A percentile compares a stretch with the other conserved stretches of the same genome.
phyloP scores from a whole-genome alignment of 2,888 invertebrate species.

The Drosophila koepferae region DNA sequence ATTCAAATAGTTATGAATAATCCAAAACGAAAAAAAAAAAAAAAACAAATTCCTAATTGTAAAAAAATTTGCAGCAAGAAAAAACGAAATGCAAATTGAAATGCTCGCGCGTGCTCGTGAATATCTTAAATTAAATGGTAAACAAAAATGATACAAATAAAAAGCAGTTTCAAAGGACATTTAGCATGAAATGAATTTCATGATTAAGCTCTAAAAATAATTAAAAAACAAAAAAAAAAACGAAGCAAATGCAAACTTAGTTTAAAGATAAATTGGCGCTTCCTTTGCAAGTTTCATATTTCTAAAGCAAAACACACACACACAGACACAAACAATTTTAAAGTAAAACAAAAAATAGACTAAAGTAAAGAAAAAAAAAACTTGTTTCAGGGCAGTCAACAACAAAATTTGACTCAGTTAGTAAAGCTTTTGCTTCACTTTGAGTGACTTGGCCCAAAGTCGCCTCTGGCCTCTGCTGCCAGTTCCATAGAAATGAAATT shows the following conservation, averaged over 20 bases:
- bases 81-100: conserved; percentile 55
- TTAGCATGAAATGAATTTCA: conserved; percentile 43
- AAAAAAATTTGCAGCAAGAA: conserved; percentile 47
- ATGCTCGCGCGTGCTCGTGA: conserved; percentile 80
- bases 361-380: conserved; percentile 22
- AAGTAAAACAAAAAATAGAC: conserved; percentile 33
- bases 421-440: conserved; percentile 56
- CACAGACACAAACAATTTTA: conserved; percentile 43
- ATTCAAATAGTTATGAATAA: conserved; percentile 65
- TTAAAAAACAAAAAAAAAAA: not conserved
- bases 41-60: conserved; percentile 47
- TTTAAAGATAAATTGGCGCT: conserved; percentile 75
- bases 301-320: conserved; percentile 58
- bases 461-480: conserved; percentile 27
- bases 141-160: conserved; percentile 22
- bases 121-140: conserved; percentile 61
- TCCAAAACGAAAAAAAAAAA: conserved; percentile 35
- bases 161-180: conserved; percentile 63
- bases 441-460: conserved; percentile 31
- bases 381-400: conserved; percentile 51
- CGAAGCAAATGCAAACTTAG: conserved; percentile 49
- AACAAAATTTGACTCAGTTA: conserved; percentile 30
- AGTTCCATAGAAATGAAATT: conserved; percentile 1
- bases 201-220: conserved; percentile 32
- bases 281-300: conserved; percentile 81